Evolutionary conservation across 2,113 vertebrate species (phyloP), one percentile per base, ranked within the genome.

Genomic region (Cyanoderma ruficeps): DNA sequence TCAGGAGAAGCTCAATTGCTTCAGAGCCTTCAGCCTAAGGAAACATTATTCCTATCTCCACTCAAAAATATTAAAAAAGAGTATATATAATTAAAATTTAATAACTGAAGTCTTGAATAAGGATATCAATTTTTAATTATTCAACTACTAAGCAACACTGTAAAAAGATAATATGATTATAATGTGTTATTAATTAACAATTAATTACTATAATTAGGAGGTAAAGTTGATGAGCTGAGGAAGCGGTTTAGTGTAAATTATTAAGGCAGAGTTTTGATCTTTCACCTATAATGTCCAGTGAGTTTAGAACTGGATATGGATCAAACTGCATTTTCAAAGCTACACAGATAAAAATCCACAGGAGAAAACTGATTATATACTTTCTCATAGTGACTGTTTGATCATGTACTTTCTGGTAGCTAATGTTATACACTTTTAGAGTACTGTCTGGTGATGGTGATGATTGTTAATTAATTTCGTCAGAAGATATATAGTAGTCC

Each of bases 101-200:
- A 93, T 90, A 78, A 91, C 89, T 89, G 61, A 75, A 94, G 81
- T 59, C 0, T 71, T 81, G 5, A 91, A 57, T 75, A 79, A 68
- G 4, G 2, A 6, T 84, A 79, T 94, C 1, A 22, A 76, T 53
- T 78, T 94, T 96, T 87, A 76, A 95, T 90, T 82, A 69, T 52
- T 53, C 0, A 1, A 82, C 57, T 79, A 76, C 30, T 71, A 65
- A 78, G 24, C 4, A 91, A 69, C 52, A 71, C 14, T 39, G 53
- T 95, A 28, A 92, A 96, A 97, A 69, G 46, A 90, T 91, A 84
- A 87, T 87, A 82, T 46, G n/a, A 25, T 41, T 28, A 63, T 78
- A 72, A 79, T 91, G 53, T 6, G 13, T 52, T 92, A 89, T 92
- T 93, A 89, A 95, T 95, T 37, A 91, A 89, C 83, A 92, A 95